Percentiles rank a stretch among this genome's conserved stretches.
Conservation (phyloP, 2,888 invertebrate species). For the Eudemis profundana region DNA sequence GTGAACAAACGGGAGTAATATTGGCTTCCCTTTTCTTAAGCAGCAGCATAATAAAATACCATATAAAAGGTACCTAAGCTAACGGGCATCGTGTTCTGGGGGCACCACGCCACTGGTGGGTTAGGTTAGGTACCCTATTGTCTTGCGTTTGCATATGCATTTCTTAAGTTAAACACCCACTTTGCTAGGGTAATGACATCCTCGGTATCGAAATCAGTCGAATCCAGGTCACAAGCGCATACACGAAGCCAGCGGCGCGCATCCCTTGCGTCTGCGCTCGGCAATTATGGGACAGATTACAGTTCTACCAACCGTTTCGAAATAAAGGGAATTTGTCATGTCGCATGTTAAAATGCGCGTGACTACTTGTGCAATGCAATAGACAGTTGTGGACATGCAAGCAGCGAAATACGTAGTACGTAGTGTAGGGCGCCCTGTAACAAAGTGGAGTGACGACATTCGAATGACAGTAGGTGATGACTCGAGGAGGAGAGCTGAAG, state of each 20-base stretch:
- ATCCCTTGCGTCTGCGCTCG: slow-evolving; percentile 7
- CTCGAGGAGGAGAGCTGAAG: too few relatives aligned
- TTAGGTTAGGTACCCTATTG: background rate
- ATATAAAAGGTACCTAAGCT: too few relatives aligned
- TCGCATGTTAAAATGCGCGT: slow-evolving; percentile 36
- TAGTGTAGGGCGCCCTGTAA: background rate
- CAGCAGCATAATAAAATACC: too few relatives aligned
- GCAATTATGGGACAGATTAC: slow-evolving; percentile 32
- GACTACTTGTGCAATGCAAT: slow-evolving; percentile 20
- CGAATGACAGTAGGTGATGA: too few relatives aligned
- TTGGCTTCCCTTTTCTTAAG: too few relatives aligned
- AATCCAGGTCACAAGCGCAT: slow-evolving; percentile 29
- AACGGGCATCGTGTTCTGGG: too few relatives aligned
- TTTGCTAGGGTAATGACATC: background rate
- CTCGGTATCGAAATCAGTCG: slow-evolving; percentile 9
- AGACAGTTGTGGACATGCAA: background rate
- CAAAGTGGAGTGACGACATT: too few relatives aligned
- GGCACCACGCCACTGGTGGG: too few relatives aligned
- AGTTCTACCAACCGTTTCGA: slow-evolving; percentile 13
- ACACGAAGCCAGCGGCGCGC: slow-evolving; percentile 19
- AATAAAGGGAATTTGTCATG: slow-evolving; percentile 28
- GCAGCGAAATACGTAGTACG: background rate
- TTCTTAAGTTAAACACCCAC: too few relatives aligned
- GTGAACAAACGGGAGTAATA: too few relatives aligned
- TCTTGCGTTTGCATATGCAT: background rate